Evolutionary conservation across 2,888 invertebrate genomes (phyloP).

Genomic region (Xestia xanthographa): DNA sequence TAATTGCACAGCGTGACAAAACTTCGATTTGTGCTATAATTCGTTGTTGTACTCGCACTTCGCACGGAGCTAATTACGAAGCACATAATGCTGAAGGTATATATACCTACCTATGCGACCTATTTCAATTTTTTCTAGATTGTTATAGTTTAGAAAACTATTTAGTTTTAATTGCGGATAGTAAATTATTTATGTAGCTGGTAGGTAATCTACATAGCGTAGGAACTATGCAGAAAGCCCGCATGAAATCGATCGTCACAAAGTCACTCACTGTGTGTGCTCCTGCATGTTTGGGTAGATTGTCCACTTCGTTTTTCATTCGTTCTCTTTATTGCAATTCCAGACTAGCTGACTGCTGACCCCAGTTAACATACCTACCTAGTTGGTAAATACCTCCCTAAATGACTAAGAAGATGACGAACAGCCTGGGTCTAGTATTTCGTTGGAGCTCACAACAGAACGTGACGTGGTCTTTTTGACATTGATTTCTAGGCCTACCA

Average conservation of each 20-base stretch:
- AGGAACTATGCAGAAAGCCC: constrained; percentile 1
- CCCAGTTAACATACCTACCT: not conserved
- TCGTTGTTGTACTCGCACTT: not conserved
- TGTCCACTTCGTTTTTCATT: not conserved
- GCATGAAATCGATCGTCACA: constrained; percentile 30
- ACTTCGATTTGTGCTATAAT: constrained; percentile 19
- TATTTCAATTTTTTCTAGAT: not conserved
- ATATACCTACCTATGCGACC: not conserved
- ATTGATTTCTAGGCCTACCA: not conserved
- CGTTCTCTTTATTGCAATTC: not conserved
- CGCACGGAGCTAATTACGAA: constrained; percentile 3
- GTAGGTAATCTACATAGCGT: not conserved
- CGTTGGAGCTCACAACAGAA: not conserved
- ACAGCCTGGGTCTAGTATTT: not conserved
- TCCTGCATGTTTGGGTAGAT: not conserved
- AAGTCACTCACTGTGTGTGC: constrained; percentile 1
- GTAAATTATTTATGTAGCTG: not conserved
- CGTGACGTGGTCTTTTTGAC: not conserved
- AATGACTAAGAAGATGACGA: not conserved
- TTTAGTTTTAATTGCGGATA: not conserved
- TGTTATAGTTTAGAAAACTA: not conserved
- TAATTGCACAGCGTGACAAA: constrained; percentile 39
- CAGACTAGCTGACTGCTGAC: not conserved
- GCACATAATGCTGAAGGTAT: constrained; percentile 37
- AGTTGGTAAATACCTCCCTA: not conserved